These are phyloP conservation scores for Calycopis cecrops DNA, from an alignment of 1,140 invertebrate genomes.

Conservation along the genomic window DNA sequence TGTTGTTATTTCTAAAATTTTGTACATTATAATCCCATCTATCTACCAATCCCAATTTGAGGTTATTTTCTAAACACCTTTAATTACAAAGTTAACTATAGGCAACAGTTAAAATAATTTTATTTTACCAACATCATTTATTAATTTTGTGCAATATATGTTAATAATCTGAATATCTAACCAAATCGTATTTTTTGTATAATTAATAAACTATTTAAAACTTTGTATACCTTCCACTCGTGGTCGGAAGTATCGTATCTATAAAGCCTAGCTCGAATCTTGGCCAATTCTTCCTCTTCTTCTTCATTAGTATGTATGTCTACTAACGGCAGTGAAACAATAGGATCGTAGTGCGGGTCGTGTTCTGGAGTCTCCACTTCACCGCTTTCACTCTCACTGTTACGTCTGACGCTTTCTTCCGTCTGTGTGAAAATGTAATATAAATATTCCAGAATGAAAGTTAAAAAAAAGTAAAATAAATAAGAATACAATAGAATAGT, in stretches of 20 bases:
- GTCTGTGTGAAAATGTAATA: slow-evolving; percentile 36
- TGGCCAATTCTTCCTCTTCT: slow-evolving; percentile 84
- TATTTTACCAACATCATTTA: too few relatives aligned
- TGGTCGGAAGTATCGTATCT: slow-evolving; percentile 73
- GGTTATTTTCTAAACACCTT: too few relatives aligned
- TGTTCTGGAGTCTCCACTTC: slow-evolving; percentile 65
- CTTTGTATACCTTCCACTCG: slow-evolving; percentile 78
- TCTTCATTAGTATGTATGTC: slow-evolving; percentile 87
- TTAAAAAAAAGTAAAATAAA: neutral
- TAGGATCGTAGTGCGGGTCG: slow-evolving; percentile 86
- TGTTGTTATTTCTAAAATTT: neutral
- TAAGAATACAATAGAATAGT: slow-evolving; percentile 7
- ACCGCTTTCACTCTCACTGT: slow-evolving; percentile 62
- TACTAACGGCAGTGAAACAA: slow-evolving; percentile 84
- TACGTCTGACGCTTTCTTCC: slow-evolving; percentile 59
- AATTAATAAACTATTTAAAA: neutral
- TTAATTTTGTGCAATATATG: too few relatives aligned
- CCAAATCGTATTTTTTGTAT: too few relatives aligned
- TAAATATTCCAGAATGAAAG: slow-evolving; percentile 23
- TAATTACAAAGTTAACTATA: too few relatives aligned
- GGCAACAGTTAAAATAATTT: too few relatives aligned
- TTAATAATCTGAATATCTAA: too few relatives aligned
- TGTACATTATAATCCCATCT: neutral
- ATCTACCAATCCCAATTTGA: neutral
- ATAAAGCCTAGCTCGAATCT: slow-evolving; percentile 79